Conservation (phyloP, 2,113 vertebrate species). For the Fulmarus glacialis region DNA sequence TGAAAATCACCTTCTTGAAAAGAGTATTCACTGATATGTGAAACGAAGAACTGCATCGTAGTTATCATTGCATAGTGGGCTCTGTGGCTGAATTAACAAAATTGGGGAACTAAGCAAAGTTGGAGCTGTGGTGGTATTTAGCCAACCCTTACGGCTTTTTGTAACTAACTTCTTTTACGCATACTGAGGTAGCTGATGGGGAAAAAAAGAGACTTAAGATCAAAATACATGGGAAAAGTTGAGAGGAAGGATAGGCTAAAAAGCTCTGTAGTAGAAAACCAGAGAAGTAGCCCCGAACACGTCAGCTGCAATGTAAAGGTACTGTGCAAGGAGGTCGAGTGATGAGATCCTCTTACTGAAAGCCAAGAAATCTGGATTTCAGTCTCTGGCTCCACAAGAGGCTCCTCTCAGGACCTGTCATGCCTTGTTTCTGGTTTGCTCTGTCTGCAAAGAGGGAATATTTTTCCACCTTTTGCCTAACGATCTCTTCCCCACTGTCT, state of each 20-base stretch:
- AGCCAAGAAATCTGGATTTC: not conserved
- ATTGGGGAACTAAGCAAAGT: not conserved
- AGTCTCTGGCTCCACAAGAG: not conserved
- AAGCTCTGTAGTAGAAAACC: not conserved
- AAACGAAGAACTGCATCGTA: not conserved
- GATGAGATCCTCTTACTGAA: not conserved
- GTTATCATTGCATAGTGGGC: not conserved
- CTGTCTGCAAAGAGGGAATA: not conserved
- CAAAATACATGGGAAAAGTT: not conserved
- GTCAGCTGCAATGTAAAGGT: not conserved
- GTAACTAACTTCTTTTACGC: not conserved
- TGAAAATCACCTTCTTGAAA: constrained; percentile 1
- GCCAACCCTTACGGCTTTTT: not conserved
- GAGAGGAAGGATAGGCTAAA: not conserved
- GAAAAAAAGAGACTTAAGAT: not conserved
- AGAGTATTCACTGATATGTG: not conserved
- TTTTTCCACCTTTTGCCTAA: not conserved
- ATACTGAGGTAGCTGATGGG: not conserved
- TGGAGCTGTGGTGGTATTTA: not conserved
- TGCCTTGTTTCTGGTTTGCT: not conserved
- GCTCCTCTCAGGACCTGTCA: not conserved
- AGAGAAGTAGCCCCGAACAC: not conserved
- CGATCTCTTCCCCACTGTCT: not conserved
- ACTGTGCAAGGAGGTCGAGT: not conserved
- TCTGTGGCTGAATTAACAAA: not conserved